These are phyloP conservation scores for Sthenelais limicola DNA, from an alignment of 2,888 invertebrate genomes.

Conservation along the genomic window DNA sequence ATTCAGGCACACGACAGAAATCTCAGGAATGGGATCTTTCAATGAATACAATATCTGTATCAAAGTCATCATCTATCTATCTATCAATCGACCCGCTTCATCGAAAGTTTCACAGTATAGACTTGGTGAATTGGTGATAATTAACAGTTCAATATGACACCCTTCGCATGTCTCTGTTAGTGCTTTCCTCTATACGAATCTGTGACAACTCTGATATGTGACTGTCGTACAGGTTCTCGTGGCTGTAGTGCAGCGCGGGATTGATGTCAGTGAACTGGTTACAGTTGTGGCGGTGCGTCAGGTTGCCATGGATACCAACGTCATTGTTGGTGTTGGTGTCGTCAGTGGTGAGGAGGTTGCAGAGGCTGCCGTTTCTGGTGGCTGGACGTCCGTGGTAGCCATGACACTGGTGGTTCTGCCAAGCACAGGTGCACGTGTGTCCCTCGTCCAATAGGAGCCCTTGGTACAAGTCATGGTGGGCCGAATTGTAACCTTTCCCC, in stretches of 20 bases:
- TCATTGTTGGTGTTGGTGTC: not conserved
- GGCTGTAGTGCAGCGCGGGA: slow-evolving; percentile 15
- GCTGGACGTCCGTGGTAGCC: slow-evolving; percentile 19
- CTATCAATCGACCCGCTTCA: no score
- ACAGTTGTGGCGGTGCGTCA: slow-evolving; percentile 9
- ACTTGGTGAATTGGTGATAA: no score
- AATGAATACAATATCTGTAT: no score
- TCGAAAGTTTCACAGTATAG: no score
- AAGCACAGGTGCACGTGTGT: slow-evolving; percentile 2
- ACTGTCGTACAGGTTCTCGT: slow-evolving; percentile 23
- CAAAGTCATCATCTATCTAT: no score
- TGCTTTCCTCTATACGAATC: not conserved
- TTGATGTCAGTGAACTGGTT: not conserved
- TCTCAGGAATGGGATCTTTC: no score
- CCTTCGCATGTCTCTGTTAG: not conserved
- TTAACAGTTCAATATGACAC: slow-evolving; percentile 24
- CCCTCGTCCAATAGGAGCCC: slow-evolving; percentile 2
- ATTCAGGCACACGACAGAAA: no score
- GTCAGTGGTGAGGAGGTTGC: slow-evolving; percentile 27
- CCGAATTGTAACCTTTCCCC: no score
- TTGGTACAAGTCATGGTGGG: no score
- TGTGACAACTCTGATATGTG: not conserved
- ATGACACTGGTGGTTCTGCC: slow-evolving; percentile 25
- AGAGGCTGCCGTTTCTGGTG: slow-evolving; percentile 27
- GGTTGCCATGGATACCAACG: not conserved